A percentile compares a stretch with the other conserved stretches of the same genome.
These are phyloP conservation scores for Zosterops borbonicus DNA, from an alignment of 2,113 vertebrate species.

Conservation along the genomic window DNA sequence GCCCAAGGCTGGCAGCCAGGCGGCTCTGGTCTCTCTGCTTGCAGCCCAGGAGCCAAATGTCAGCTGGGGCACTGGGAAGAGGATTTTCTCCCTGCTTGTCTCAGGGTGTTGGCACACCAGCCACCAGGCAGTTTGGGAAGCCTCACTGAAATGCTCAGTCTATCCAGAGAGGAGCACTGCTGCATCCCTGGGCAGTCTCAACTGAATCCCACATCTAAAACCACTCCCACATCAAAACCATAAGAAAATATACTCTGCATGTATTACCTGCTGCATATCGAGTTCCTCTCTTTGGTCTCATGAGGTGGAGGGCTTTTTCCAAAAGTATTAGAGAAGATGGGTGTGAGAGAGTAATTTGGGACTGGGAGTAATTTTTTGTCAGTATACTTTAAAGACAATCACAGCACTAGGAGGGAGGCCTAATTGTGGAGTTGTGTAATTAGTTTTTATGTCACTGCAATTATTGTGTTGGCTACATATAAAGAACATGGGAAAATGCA, in stretches of 20 bases:
- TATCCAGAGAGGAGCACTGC: neutral
- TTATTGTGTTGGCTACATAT: conserved; percentile 73
- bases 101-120: neutral
- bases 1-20: neutral
- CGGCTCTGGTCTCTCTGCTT: neutral
- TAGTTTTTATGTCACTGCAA: conserved; percentile 72
- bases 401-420: conserved; percentile 52
- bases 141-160: neutral
- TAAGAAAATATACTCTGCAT: neutral
- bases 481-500: conserved; percentile 73
- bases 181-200: neutral
- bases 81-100: neutral
- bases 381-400: conserved; percentile 64
- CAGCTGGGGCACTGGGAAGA: neutral
- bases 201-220: neutral
- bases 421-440: conserved; percentile 72
- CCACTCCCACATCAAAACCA: neutral
- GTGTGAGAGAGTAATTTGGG: conserved; percentile 25
- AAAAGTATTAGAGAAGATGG: conserved; percentile 17
- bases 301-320: neutral
- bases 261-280: neutral
- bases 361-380: conserved; percentile 49
- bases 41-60: neutral
- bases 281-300: conserved; percentile 6
- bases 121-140: neutral